Evolutionary conservation across 2,113 vertebrate species (phyloP).

Genomic region (Gallinago media): DNA sequence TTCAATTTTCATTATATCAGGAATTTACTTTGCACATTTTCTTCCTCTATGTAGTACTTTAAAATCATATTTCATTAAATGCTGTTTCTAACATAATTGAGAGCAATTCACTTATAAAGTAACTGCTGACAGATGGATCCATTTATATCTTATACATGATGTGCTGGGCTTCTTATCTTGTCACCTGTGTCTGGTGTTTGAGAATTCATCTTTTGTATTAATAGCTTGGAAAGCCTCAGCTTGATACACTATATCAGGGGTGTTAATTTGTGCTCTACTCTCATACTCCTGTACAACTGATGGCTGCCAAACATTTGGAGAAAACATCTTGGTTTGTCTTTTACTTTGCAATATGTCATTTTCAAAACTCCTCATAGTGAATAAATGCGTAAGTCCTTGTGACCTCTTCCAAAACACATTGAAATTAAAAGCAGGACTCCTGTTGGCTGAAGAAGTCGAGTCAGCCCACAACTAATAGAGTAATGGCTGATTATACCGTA

Average conservation of each 20-base stretch:
- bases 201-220: conserved; percentile 2
- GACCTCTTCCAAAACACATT: background rate
- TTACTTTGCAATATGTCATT: background rate
- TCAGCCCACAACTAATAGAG: background rate
- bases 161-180: conserved; percentile 26
- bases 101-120: conserved; percentile 42
- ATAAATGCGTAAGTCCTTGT: rapidly evolving
- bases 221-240: background rate
- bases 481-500: background rate
- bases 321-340: background rate
- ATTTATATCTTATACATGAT: background rate
- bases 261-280: background rate
- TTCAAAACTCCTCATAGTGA: background rate
- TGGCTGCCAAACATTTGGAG: background rate
- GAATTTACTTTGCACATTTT: conserved; percentile 42
- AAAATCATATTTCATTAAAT: conserved; percentile 52
- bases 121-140: conserved; percentile 38
- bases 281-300: background rate
- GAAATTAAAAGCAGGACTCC: background rate
- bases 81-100: conserved; percentile 45
- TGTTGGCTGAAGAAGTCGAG: background rate
- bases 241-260: background rate
- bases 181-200: conserved; percentile 8
- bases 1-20: conserved; percentile 40
- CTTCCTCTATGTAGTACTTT: background rate